These are phyloP conservation scores for Monopis laevigella DNA, from an alignment of 2,888 invertebrate genomes.

Conservation along the genomic window DNA sequence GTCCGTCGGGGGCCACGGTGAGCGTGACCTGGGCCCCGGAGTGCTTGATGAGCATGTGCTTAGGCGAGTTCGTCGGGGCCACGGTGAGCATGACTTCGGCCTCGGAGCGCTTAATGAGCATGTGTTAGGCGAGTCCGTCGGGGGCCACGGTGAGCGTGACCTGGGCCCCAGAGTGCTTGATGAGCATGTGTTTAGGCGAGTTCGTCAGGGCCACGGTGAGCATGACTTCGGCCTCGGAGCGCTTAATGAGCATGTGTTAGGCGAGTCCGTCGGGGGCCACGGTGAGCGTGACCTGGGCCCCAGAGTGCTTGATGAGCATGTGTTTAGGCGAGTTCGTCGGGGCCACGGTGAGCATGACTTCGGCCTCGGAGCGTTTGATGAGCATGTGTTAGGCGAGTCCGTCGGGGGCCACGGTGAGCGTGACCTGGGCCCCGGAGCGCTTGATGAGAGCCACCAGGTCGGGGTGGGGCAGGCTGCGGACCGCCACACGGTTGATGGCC, in stretches of 20 bases:
- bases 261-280: conserved; percentile 55
- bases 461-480: conserved; percentile 92
- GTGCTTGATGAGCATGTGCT: conserved; percentile 95
- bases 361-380: too few relatives aligned
- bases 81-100: too few relatives aligned
- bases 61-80: too few relatives aligned
- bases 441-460: conserved; percentile 98
- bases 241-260: too few relatives aligned
- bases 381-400: not conserved
- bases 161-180: conserved; percentile 93
- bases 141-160: conserved; percentile 82
- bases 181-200: too few relatives aligned
- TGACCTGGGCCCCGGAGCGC: conserved; percentile 92
- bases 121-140: too few relatives aligned
- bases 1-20: conserved; percentile 65
- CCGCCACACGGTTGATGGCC: conserved; percentile 93
- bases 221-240: too few relatives aligned
- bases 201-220: too few relatives aligned
- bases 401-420: conserved; percentile 73
- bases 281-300: conserved; percentile 87
- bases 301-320: conserved; percentile 96
- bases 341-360: too few relatives aligned
- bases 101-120: too few relatives aligned
- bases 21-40: conserved; percentile 91
- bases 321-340: too few relatives aligned